Conservation (phyloP, 2,113 vertebrate species). For the Phoxinus phoxinus region DNA sequence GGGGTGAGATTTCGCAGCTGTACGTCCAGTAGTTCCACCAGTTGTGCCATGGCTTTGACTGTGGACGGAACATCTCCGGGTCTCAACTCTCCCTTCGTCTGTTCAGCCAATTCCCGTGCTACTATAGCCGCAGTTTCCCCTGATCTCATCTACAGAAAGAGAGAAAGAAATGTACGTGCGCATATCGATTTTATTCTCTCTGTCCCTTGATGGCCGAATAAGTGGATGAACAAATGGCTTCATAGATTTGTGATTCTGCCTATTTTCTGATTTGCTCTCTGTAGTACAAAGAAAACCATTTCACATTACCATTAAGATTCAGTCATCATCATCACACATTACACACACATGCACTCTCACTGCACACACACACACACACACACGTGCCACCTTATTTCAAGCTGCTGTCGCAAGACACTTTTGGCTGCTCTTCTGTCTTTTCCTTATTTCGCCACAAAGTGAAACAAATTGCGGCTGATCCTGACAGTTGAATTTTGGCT, state of each 20-base stretch:
- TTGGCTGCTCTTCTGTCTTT: neutral
- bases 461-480: slow-evolving; percentile 27
- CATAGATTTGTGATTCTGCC: slow-evolving; percentile 56
- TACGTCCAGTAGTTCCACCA: slow-evolving; percentile 92
- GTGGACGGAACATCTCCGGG: slow-evolving; percentile 95
- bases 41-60: slow-evolving; percentile 93
- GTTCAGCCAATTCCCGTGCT: slow-evolving; percentile 92
- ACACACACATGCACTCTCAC: slow-evolving; percentile 16
- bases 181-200: slow-evolving; percentile 53
- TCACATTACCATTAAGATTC: slow-evolving; percentile 40
- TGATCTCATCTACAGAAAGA: slow-evolving; percentile 82
- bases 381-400: neutral
- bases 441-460: slow-evolving; percentile 4
- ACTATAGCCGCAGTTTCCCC: slow-evolving; percentile 97
- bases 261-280: slow-evolving; percentile 40
- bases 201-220: slow-evolving; percentile 53
- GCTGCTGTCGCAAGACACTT: slow-evolving; percentile 3
- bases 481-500: slow-evolving; percentile 32
- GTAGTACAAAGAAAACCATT: slow-evolving; percentile 45
- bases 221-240: slow-evolving; percentile 55
- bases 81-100: slow-evolving; percentile 88
- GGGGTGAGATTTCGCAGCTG: slow-evolving; percentile 96
- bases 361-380: slow-evolving; percentile 14
- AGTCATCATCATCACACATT: slow-evolving; percentile 34
- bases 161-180: slow-evolving; percentile 22